These are phyloP conservation scores for Etheostoma nigrum DNA, from an alignment of 2,797 vertebrate genomes.

Conservation along the genomic window DNA sequence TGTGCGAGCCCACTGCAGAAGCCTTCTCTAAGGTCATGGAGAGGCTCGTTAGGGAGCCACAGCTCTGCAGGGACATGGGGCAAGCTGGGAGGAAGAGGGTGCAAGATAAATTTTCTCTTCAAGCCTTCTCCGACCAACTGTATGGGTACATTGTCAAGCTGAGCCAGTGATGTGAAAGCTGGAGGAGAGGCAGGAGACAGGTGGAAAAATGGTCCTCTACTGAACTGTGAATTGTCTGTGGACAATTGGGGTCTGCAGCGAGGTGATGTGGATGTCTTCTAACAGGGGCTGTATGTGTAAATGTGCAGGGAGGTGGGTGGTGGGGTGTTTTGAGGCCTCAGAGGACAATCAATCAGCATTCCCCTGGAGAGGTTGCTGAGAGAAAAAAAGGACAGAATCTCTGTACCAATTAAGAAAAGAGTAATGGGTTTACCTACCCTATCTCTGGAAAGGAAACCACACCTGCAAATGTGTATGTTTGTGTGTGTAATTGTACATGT, in stretches of 20 bases:
- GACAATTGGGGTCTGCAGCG: slow-evolving; percentile 17
- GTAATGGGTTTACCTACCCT: slow-evolving; percentile 79
- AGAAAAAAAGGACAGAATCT: slow-evolving; percentile 77
- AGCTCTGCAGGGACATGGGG: slow-evolving; percentile 90
- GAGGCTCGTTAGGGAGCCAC: slow-evolving; percentile 87
- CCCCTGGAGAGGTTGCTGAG: slow-evolving; percentile 78
- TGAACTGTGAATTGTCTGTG: slow-evolving; percentile 34
- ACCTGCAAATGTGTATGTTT: slow-evolving; percentile 46
- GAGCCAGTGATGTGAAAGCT: slow-evolving; percentile 78
- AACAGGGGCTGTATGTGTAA: slow-evolving; percentile 51
- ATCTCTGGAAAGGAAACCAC: slow-evolving; percentile 73
- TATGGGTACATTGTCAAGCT: slow-evolving; percentile 88
- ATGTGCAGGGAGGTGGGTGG: slow-evolving; percentile 28
- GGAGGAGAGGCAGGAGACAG: slow-evolving; percentile 20
- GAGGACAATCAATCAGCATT: slow-evolving; percentile 81
- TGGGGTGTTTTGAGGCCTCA: slow-evolving; percentile 60
- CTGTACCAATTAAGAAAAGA: slow-evolving; percentile 83
- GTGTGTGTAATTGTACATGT: slow-evolving; percentile 28
- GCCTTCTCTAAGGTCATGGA: slow-evolving; percentile 92
- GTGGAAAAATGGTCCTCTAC: slow-evolving; percentile 14
- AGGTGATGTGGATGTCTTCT: slow-evolving; percentile 26
- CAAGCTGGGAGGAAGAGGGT: slow-evolving; percentile 91
- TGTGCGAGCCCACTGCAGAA: slow-evolving; percentile 89
- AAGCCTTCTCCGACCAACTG: slow-evolving; percentile 92
- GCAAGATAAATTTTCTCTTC: slow-evolving; percentile 90